Conservation (phyloP, 2,888 invertebrate genomes). For the Nasonia oneida region DNA sequence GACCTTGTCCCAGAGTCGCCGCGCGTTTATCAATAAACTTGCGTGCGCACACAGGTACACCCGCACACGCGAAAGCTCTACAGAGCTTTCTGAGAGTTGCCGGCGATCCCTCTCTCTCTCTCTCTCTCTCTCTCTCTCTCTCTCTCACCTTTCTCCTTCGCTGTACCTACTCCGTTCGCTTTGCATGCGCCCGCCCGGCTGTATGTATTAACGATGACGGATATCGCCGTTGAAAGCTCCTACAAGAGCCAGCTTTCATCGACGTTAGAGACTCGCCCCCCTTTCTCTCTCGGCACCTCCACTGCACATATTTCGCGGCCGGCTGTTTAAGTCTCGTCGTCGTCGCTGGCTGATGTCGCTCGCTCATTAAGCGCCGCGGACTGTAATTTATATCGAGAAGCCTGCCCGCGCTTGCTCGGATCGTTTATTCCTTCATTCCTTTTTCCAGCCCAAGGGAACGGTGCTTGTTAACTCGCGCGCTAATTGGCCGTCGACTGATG, state of each 20-base stretch:
- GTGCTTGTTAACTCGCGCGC: background rate
- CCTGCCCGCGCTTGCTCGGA: background rate
- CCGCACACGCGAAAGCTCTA: background rate
- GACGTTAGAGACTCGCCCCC: background rate
- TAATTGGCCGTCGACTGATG: background rate
- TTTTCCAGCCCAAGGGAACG: background rate
- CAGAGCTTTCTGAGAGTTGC: background rate
- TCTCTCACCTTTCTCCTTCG: background rate
- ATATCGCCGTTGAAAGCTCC: conserved; percentile 59
- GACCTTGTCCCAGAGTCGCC: background rate
- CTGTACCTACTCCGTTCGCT: conserved; percentile 1
- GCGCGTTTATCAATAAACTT: conserved; percentile 41
- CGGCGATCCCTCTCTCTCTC: background rate
- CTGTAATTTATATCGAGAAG: conserved; percentile 4
- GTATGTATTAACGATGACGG: conserved; percentile 57
- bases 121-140: background rate
- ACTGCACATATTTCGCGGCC: background rate
- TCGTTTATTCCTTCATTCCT: background rate
- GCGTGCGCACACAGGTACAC: background rate
- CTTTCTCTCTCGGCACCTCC: background rate
- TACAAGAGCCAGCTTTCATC: conserved; percentile 36
- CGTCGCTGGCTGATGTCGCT: background rate
- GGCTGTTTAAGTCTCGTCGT: background rate
- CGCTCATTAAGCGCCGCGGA: conserved; percentile 23
- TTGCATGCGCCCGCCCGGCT: conserved; percentile 8